Base-by-base conservation (phyloP, 2,888 invertebrate species). In the Myopa testacea region DNA sequence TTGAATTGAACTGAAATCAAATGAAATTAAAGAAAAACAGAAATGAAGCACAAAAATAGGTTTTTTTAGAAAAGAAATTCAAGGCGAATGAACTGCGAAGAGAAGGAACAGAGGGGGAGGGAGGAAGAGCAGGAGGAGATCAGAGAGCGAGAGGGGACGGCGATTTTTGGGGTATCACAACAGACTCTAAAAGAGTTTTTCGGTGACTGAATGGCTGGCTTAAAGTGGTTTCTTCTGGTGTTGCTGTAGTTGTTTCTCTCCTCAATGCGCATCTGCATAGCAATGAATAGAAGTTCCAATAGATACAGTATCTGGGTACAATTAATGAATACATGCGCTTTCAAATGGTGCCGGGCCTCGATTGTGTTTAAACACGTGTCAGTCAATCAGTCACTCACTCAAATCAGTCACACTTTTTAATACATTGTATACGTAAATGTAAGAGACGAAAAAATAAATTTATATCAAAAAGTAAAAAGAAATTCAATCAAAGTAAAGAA, bases 151-250 rank as follows among this genome's bases (percentile, higher is more conserved):
- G 50, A 75, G 69, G 50, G 70, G 70, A 75, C 65, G 67, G 63
- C 69, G 50, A 63, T 70, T 74, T 52, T 69, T 58, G 74, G 75
- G 65, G 26, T 75, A 63, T 75, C 52, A 26, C 45, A 62, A 74
- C 6, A 45, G 45, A 45, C 45, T 45, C 45, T 45, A 6, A 45
- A 45, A 45, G 45, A 45, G 3, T 45, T 45, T 70, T 40, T 68
- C 68, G 68, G 19, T 12, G 62, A 5, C 63, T n/a, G 50, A 7
- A 16, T 19, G 68, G 45, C 26, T 45, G 68, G 19, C 50, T 40
- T 19, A 45, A n/a, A n/a, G 68, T 38, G 19, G 38, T 45, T 26
- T 5, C 34, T 78, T 65, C 45, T 40, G 14, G 14, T 26, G 38
- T 62, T 45, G 6, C 45, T 45, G 60, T 60, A 16, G 60, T 60